Percentiles rank a stretch among this genome's conserved stretches.
These are phyloP conservation scores for Rhopalosiphum maidis DNA, from an alignment of 1,140 invertebrate genomes.

Conservation along the genomic window DNA sequence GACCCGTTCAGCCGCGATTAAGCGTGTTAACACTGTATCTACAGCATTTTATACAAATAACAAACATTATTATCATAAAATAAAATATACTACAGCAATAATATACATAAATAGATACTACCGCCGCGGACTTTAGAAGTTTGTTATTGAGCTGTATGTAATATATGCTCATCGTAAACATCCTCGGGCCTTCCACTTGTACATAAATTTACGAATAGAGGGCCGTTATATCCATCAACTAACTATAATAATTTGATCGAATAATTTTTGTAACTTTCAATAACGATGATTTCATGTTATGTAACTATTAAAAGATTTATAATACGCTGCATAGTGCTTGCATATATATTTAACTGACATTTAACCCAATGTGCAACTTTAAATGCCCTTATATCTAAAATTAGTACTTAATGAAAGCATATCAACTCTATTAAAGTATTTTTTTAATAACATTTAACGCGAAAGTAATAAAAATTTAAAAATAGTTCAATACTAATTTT, in stretches of 20 bases:
- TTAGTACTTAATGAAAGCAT: too few relatives aligned
- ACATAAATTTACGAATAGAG: not conserved
- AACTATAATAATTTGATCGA: not conserved
- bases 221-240: not conserved
- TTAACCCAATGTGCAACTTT: too few relatives aligned
- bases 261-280: not conserved
- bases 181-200: not conserved
- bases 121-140: constrained; percentile 17
- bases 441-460: too few relatives aligned
- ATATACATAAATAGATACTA: not conserved
- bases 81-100: constrained; percentile 1
- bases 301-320: too few relatives aligned
- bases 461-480: too few relatives aligned
- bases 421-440: too few relatives aligned
- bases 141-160: constrained; percentile 12
- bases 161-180: not conserved
- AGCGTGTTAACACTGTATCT: not conserved
- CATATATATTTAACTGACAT: too few relatives aligned
- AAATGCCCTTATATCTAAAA: too few relatives aligned
- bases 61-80: not conserved
- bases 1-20: not conserved
- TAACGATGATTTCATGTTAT: too few relatives aligned
- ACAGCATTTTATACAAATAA: not conserved
- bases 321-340: too few relatives aligned
- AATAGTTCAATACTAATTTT: too few relatives aligned